Base-by-base conservation (phyloP, 2,113 vertebrate genomes). In the Sphaerodactylus townsendi region DNA sequence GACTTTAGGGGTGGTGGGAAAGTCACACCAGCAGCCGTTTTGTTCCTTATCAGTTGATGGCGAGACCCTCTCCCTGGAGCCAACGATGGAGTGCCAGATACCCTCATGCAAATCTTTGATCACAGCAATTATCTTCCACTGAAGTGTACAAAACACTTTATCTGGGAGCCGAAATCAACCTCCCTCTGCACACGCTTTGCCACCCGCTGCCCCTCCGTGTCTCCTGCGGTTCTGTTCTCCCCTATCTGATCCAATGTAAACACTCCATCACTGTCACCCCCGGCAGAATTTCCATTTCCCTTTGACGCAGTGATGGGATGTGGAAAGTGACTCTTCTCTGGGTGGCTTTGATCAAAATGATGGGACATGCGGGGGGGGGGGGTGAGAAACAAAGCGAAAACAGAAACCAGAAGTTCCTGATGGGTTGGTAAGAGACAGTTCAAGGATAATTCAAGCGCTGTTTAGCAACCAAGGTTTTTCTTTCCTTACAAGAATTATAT, bases 321-420 rank as follows among this genome's bases (percentile, higher is more conserved):
- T 77, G 25, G 84, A 59, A 13, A 77, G 3, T 75, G 68, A 74
- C 3, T 90, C 83, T 77, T 62, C 1, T 82, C 81, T 86, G 37
- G 53, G 19, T 33, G 5, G 84, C 87, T 94, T 89, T 91, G 87
- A 91, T 89, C 78, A 88, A 76, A 92, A 81, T 5, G 41, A 86
- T n/a, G n/a, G 69, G 85, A 64, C 0, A 0, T n/a, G 66, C 33
- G 72, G 59, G 56, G 13, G n/a, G 65, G 41, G 0, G 2, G 2
- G 59, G 9, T 56, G 39, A 8, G 17, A 87, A 89, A 81, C 83
- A 83, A 53, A 73, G 74, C 71, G 90, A 83, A 53, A 73, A 72
- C 71, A 90, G 84, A 8, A 87, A 86, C 1, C 14, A 30, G 5
- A 50, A 48, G 71, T 17, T 83, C 77, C 73, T 53, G 39, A 59